Evolutionary conservation across 2,113 vertebrate species (phyloP), one percentile per base, ranked within the genome.

Genomic region (Rhodinocichla rosea): DNA sequence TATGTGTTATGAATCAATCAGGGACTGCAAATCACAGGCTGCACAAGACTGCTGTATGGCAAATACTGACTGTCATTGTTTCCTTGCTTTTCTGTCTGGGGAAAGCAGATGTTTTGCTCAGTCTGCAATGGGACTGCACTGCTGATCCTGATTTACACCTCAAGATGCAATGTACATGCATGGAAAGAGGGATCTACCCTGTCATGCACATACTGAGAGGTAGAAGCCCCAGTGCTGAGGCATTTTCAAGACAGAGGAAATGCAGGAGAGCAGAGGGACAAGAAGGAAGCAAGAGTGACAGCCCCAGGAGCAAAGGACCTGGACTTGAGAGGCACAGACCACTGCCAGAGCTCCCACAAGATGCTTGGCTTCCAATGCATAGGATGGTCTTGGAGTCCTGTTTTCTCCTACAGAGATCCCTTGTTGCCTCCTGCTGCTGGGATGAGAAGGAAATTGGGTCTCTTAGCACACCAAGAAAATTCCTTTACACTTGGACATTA

Each of bases 121-220:
- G 13, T 53, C 37, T 79, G 17, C 7, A 14, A 6, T 0, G 1
- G 9, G 14, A 55, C 20, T 52, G 8, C 23, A 23, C 27, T 53
- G 13, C 13, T 75, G 2, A 24, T 32, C 33, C 33, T 65, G 45
- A 56, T 69, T 79, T 79, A 53, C 24, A 42, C 9, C 15, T 64
- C 33, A 39, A 49, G 27, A 49, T 10, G 5, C n/a, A 47, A 70
- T 1, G 3, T 2, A 4, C 0, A 0, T 2, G 7, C 1, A 1
- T 50, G 15, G 35, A 74, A 83, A 82, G 35, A 81, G 18, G 6
- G 4, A 57, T 57, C 42, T 93, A 7, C 18, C 37, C 22, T 23
- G 6, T 62, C 40, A 20, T 16, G 20, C 6, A 1, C 0, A 1
- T n/a, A 37, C 15, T 7, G 23, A 62, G 16, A 32, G 50, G 52